Base-by-base conservation (phyloP, 2,888 invertebrate species). In the Carcina quercana region DNA sequence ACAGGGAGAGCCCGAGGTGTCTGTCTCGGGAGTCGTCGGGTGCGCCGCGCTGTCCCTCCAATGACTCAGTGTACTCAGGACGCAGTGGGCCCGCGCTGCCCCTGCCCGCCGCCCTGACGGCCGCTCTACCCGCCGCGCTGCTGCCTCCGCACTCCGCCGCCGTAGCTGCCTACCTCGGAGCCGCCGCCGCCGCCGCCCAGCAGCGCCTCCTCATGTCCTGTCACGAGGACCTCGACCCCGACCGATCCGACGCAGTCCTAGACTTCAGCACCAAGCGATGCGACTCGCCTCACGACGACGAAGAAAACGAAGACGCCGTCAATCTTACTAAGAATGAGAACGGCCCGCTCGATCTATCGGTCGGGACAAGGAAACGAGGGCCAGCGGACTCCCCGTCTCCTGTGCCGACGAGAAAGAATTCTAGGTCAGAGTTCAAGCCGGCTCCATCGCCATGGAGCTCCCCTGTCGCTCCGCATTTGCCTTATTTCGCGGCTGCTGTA, bases 1-100 rank as follows among this genome's bases (percentile, higher is more conserved):
- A 11, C 89, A 94, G 93, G 83, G 93, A 93, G 75, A 92, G 91
- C 75, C 92, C 93, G 45, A 88, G 93, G 62, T 93, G 93, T 78
- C 89, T 93, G 49, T 94, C 93, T 34, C 88, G 93, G 57, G 93
- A 93, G 63, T 94, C 94, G 36, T 90, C 89, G 43, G 89, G 89
- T 43, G 87, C 86, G 48, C 89, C 88, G 41, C 88, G 92, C 44
- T 93, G 92, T 72, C 91, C 92, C 39, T 91, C 91, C 35, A 89
- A 89, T 59, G 92, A 92, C 67, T 91, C 91, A n/a, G 85, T 90
- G 57, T 89, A 90, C 60, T 91, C 91, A 26, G 90, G 89, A 40
- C 86, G 90, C 59, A 83, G 72, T 61, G 85, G 82, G 55, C 86
- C 85, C 45, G 78, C 76, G 15, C 59, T 78, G 19, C 75, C 76